Evolutionary conservation across 2,888 invertebrate species (phyloP).

Genomic region (Hyalella azteca): DNA sequence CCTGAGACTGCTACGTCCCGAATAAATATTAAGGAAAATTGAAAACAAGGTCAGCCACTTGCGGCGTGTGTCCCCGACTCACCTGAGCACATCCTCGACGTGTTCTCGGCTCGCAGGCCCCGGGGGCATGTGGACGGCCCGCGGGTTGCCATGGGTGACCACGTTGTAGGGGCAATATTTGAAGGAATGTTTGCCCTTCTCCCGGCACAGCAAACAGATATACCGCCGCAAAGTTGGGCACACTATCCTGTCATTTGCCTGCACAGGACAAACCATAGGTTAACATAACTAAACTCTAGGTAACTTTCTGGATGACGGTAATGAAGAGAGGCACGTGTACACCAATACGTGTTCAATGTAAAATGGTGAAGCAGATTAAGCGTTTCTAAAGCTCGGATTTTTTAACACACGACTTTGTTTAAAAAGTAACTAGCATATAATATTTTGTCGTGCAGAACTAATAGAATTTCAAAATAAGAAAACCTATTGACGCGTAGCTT

Average conservation of each 20-base stretch:
- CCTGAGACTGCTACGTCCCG: too few species aligned
- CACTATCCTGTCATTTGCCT: background rate
- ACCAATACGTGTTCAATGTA: too few species aligned
- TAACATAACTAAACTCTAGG: too few species aligned
- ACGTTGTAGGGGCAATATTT: slow-evolving; percentile 11
- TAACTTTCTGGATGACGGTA: too few species aligned
- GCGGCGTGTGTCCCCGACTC: background rate
- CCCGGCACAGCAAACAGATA: background rate
- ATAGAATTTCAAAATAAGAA: too few species aligned
- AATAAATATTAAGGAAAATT: too few species aligned
- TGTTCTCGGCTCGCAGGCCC: background rate
- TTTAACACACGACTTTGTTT: too few species aligned
- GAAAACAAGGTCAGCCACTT: background rate
- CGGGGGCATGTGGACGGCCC: background rate
- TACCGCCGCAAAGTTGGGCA: background rate
- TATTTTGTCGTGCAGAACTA: too few species aligned
- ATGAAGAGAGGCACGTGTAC: too few species aligned
- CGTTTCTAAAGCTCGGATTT: background rate
- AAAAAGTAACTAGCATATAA: too few species aligned
- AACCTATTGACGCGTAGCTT: too few species aligned
- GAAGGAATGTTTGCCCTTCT: slow-evolving; percentile 17
- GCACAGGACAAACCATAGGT: background rate
- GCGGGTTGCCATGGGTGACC: background rate
- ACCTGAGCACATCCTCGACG: background rate
- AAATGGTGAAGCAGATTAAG: too few species aligned